phyloP scores from a whole-genome alignment of 1,140 invertebrate species.

The Uloborus diversus region DNA sequence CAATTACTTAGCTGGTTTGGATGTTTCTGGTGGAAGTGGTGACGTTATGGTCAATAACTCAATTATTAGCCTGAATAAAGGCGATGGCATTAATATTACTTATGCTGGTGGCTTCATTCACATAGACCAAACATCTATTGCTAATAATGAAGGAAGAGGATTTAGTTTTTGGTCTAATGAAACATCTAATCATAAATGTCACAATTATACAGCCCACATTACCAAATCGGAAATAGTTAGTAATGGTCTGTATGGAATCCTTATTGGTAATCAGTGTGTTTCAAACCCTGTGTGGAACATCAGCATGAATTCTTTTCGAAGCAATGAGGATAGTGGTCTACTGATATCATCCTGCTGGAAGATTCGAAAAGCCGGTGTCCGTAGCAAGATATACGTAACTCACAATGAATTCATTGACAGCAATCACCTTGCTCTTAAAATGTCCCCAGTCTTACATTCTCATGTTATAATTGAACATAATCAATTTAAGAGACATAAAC shows the following conservation, averaged over 20 bases:
- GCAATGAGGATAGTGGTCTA: slow-evolving; percentile 77
- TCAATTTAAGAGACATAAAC: slow-evolving; percentile 81
- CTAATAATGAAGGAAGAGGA: slow-evolving; percentile 80
- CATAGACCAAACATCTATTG: slow-evolving; percentile 80
- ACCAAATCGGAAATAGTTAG: slow-evolving; percentile 86
- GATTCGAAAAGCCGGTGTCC: slow-evolving; percentile 55
- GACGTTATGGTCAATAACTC: slow-evolving; percentile 92
- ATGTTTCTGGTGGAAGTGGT: slow-evolving; percentile 85
- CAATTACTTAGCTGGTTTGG: slow-evolving; percentile 85
- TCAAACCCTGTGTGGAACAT: slow-evolving; percentile 76
- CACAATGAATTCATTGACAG: slow-evolving; percentile 81
- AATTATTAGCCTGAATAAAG: slow-evolving; percentile 88
- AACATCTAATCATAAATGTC: slow-evolving; percentile 79
- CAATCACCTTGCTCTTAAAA: slow-evolving; percentile 79
- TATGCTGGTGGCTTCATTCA: slow-evolving; percentile 90
- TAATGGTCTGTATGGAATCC: slow-evolving; percentile 84
- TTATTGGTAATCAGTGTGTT: slow-evolving; percentile 73
- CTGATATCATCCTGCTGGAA: slow-evolving; percentile 82
- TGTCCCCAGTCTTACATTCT: slow-evolving; percentile 86
- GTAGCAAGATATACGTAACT: slow-evolving; percentile 76
- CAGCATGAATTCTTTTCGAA: slow-evolving; percentile 84
- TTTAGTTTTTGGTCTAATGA: slow-evolving; percentile 88
- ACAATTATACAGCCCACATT: slow-evolving; percentile 68
- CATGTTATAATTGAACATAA: slow-evolving; percentile 85
- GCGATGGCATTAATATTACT: slow-evolving; percentile 77